Percentiles rank a stretch among this genome's conserved stretches.
phyloP scores from a whole-genome alignment of 2,797 vertebrate species.

The Sternarchorhynchus goeldii region DNA sequence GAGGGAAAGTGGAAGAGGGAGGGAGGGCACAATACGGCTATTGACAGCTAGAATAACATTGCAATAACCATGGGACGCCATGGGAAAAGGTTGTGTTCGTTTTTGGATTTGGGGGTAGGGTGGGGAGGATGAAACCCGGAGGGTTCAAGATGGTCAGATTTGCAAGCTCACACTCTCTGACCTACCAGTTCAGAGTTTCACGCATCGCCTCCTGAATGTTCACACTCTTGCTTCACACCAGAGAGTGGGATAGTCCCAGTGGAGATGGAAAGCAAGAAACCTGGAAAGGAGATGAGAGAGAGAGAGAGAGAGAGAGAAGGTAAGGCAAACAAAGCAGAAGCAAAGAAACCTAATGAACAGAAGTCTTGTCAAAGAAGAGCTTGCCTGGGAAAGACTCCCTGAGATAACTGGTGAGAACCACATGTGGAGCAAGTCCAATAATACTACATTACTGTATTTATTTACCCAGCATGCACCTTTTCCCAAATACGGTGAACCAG shows the following conservation, averaged over 20 bases:
- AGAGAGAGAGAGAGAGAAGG: background rate
- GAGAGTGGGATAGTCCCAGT: background rate
- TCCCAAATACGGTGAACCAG: slow-evolving; percentile 36
- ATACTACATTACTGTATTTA: slow-evolving; percentile 42
- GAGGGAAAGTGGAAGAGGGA: background rate
- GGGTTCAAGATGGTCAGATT: slow-evolving; percentile 16
- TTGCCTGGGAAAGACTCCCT: slow-evolving; percentile 18
- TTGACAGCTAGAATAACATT: slow-evolving; percentile 42
- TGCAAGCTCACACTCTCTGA: background rate
- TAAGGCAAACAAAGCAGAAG: background rate
- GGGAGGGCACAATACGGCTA: slow-evolving; percentile 34
- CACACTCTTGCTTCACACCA: background rate
- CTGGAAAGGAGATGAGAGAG: background rate
- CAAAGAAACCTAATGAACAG: too few species aligned
- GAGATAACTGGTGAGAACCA: slow-evolving; percentile 33
- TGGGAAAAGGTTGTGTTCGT: slow-evolving; percentile 30
- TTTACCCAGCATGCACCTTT: slow-evolving; percentile 11
- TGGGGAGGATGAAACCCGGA: background rate
- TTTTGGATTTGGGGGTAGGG: slow-evolving; percentile 4
- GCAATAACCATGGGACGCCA: slow-evolving; percentile 19
- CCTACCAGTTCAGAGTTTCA: background rate
- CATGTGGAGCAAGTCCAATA: slow-evolving; percentile 39
- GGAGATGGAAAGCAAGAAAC: background rate
- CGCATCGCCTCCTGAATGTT: background rate
- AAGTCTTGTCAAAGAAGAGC: background rate